Conservation (phyloP, 1,140 invertebrate genomes). For the Streblospio benedicti region DNA sequence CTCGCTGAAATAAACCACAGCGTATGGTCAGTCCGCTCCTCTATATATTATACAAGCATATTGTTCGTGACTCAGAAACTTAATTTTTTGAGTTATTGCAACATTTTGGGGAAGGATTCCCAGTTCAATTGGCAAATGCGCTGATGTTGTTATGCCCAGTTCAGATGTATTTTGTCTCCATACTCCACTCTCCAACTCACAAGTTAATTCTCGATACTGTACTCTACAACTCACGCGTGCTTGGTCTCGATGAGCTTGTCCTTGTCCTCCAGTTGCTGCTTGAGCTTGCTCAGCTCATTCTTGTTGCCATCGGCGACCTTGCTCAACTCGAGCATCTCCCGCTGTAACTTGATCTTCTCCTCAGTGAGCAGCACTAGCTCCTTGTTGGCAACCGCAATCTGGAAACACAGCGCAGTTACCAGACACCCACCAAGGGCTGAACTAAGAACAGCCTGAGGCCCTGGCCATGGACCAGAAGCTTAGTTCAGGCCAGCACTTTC, state of each 20-base stretch:
- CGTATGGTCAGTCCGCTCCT: neutral
- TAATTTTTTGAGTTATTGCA: neutral
- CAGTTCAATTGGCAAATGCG: too few species aligned
- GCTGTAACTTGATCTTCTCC: neutral
- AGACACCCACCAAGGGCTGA: too few species aligned
- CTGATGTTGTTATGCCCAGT: too few species aligned
- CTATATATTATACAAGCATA: neutral
- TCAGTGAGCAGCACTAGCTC: conserved; percentile 10
- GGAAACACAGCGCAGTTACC: too few species aligned
- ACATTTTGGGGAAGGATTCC: neutral
- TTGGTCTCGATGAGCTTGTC: neutral
- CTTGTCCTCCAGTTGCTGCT: conserved; percentile 14
- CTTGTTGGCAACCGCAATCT: too few species aligned
- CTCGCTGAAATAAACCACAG: conserved; percentile 24
- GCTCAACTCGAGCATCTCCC: neutral
- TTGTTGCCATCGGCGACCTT: neutral
- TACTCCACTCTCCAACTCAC: neutral
- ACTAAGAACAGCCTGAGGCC: too few species aligned
- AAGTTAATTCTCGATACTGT: neutral
- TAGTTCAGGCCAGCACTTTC: too few species aligned
- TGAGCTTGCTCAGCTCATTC: neutral
- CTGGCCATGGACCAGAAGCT: too few species aligned
- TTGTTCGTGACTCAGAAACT: too few species aligned
- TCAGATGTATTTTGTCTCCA: too few species aligned
- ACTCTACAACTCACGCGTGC: neutral